Evolutionary conservation across 2,888 invertebrate species (phyloP), one percentile per base, ranked within the genome.

Genomic region (Nymphalis urticae): DNA sequence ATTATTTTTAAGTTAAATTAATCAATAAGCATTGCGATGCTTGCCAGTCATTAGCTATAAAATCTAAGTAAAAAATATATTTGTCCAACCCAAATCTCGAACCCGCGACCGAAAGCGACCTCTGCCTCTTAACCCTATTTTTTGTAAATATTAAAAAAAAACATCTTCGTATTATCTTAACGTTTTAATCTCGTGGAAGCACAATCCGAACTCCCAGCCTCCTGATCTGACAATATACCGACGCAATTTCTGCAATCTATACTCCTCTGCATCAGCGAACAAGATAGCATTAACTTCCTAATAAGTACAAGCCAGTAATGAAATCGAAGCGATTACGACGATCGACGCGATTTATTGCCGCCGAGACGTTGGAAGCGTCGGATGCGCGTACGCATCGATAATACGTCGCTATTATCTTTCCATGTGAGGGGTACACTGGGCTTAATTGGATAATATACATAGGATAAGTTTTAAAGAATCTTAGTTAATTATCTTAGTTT

Each of bases 321-420:
- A 85, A 88, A 88, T 84, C 82, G 75, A 71, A 42, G 78, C 86
- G 85, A 90, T 90, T 89, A 88, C 88, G 85, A 84, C 79, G 86
- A 86, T 88, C 84, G 77, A 78, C 79, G 81, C 83, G 86, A 88
- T 86, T 89, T 89, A 89, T 85, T 73, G 82, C 82, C 72, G 81
- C 82, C 80, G 80, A 84, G 82, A 81, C 82, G 78, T 82, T 73
- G 78, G 80, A 79, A 76, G 79, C 81, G 75, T 75, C 75, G 79
- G 82, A 76, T 81, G 83, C 87, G 88, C 85, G 83, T 81, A 82
- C 82, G 87, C 85, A 83, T 74, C 81, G 85, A 85, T 87, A 86
- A 85, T 85, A 82, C 80, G 48, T 82, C 75, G 85, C 85, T 84
- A 88, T 89, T 89, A 89, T 87, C 83, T 83, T 75, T 72, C 70